These are phyloP conservation scores for Eciton burchellii DNA, from an alignment of 1,140 invertebrate genomes.

Conservation along the genomic window DNA sequence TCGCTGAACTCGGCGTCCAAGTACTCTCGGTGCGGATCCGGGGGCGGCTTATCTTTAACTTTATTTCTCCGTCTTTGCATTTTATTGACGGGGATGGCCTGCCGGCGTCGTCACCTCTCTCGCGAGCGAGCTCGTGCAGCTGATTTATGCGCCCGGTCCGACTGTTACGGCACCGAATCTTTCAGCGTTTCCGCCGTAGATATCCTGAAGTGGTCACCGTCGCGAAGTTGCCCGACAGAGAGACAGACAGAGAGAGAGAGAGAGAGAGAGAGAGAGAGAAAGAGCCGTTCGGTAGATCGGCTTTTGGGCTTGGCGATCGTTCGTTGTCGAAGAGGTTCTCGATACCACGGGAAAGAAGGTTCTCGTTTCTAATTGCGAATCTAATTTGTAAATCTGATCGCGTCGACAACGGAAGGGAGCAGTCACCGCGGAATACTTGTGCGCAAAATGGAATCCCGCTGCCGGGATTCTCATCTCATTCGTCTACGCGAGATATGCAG, in stretches of 20 bases:
- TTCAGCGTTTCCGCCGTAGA: conserved; percentile 59
- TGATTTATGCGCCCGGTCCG: conserved; percentile 71
- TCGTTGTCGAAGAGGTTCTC: conserved; percentile 53
- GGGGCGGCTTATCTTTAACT: conserved; percentile 75
- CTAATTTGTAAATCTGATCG: not conserved
- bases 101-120: conserved; percentile 66
- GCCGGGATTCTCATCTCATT: too few relatives aligned
- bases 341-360: conserved; percentile 21
- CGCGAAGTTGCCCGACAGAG: conserved; percentile 57
- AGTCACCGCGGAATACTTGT: not conserved
- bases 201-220: conserved; percentile 58
- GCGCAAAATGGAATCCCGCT: too few relatives aligned
- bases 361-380: not conserved
- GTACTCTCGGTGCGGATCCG: conserved; percentile 79
- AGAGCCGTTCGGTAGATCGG: conserved; percentile 42
- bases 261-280: conserved; percentile 34
- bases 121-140: conserved; percentile 59
- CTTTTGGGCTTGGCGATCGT: conserved; percentile 69
- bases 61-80: conserved; percentile 79
- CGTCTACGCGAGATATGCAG: not conserved
- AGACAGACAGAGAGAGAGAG: conserved; percentile 15
- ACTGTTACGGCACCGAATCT: conserved; percentile 64
- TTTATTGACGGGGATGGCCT: conserved; percentile 75
- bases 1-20: conserved; percentile 82
- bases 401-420: not conserved